Base-by-base conservation (phyloP, 2,888 invertebrate genomes). In the Mycalesis mineus region DNA sequence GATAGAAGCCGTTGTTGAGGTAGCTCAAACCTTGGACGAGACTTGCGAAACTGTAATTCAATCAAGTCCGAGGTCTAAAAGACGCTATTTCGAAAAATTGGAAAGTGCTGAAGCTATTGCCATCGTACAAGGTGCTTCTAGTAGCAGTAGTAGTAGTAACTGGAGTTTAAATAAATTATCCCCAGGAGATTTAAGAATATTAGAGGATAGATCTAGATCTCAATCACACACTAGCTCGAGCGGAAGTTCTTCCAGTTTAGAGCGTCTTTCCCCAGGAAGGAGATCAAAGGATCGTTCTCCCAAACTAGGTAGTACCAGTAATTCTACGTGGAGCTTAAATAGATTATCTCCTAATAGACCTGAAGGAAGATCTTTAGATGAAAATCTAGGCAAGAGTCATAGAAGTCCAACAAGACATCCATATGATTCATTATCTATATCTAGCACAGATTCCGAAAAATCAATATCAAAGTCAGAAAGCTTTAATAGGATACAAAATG, bases 21-120 rank as follows among this genome's bases (percentile, higher is more conserved):
- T 92, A 0, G 93, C 93, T 0, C 92, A 91, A 66, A 91, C 92
- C 1, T 73, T 94, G 45, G 94, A 94, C 68, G 92, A 93, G 70
- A 91, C 94, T 0, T 93, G 94, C 15, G 94, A 92, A 72, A 91
- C 92, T 33, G 92, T 93, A 0, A 92, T 93, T 56, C 92, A 92
- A 74, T 91, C 91, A 13, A 92, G 93, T 69, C 92, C 92, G 29
- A 78, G 91, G 63, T 82, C 90, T 0, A 91, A 90, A 67, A 73
- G 91, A 62, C 88, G 82, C 72, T 84, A 91, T 42, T 70, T 91
- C 1, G 91, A 91, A 60, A 84, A 88, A 69, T 71, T 89, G 14
- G 91, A 91, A 69, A 88, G 86, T 63, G 74, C 82, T 15, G 90
- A 91, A 55, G 77, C 86, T 13, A 79, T 87, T 68, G 83, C 88